phyloP scores from a whole-genome alignment of 2,888 invertebrate genomes.

The Oscheius sp. region DNA sequence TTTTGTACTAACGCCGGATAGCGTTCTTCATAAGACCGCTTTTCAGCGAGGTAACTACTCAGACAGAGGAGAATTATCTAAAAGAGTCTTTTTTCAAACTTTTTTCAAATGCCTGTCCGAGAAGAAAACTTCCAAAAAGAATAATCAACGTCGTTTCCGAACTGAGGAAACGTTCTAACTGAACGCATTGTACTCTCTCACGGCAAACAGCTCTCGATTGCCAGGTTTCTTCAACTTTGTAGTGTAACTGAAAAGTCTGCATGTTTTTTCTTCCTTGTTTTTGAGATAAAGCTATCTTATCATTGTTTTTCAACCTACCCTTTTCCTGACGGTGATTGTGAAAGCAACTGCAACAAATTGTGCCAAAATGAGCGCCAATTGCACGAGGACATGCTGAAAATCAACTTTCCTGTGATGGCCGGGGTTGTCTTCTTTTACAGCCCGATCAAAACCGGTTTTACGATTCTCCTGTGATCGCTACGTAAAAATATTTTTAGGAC shows the following conservation, averaged over 20 bases:
- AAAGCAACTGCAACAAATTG: conserved; percentile 30
- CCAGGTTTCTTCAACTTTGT: conserved; percentile 30
- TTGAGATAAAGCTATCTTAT: too few relatives aligned
- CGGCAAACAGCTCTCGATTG: not conserved
- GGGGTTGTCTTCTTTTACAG: conserved; percentile 1
- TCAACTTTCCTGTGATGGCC: too few relatives aligned
- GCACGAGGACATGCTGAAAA: conserved; percentile 31
- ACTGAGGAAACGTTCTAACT: conserved; percentile 26
- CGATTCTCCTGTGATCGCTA: not conserved
- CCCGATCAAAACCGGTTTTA: not conserved
- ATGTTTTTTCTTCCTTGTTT: not conserved
- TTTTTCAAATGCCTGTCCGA: too few relatives aligned
- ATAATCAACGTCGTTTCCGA: conserved; percentile 24
- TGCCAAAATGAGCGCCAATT: conserved; percentile 20
- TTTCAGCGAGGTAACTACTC: conserved; percentile 28
- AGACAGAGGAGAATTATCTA: conserved; percentile 17
- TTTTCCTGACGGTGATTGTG: conserved; percentile 32
- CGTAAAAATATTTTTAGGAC: not conserved
- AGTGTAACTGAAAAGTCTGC: conserved; percentile 23
- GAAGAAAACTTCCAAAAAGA: conserved; percentile 18
- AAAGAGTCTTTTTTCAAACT: not conserved
- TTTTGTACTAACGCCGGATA: conserved; percentile 6
- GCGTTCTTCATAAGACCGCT: conserved; percentile 30
- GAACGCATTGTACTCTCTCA: conserved; percentile 14
- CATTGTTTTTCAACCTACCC: conserved; percentile 26